Percentiles rank a stretch among this genome's conserved stretches.
These are phyloP conservation scores for Hippoglossus stenolepis DNA, from an alignment of 2,113 vertebrate genomes.

Conservation along the genomic window DNA sequence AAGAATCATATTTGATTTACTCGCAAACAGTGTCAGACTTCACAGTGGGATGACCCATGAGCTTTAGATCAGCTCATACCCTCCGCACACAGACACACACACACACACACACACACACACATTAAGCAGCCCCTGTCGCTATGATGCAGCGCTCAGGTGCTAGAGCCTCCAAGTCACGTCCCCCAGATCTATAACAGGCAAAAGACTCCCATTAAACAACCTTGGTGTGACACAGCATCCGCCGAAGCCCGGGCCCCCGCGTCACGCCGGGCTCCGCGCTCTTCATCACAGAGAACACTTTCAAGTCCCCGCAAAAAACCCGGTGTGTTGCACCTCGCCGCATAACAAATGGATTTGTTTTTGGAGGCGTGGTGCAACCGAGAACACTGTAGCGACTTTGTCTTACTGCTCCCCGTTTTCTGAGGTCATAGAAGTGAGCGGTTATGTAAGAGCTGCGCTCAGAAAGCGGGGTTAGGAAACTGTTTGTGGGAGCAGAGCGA, in stretches of 20 bases:
- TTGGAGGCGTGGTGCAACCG: constrained; percentile 4
- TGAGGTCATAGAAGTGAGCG: constrained; percentile 22
- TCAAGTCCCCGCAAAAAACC: constrained; percentile 5
- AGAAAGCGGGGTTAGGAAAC: constrained; percentile 1
- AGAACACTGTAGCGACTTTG: constrained; percentile 2
- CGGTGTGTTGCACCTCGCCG: neutral
- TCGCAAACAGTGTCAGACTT: constrained; percentile 24
- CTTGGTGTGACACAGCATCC: constrained; percentile 52
- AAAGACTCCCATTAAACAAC: constrained; percentile 63
- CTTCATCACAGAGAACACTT: constrained; percentile 42
- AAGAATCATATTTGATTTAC: constrained; percentile 48
- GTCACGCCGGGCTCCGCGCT: constrained; percentile 27
- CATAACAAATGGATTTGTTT: constrained; percentile 37
- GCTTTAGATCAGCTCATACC: constrained; percentile 18
- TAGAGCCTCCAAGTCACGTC: constrained; percentile 28
- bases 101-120: neutral
- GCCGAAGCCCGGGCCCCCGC: constrained; percentile 23
- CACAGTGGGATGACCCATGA: constrained; percentile 31
- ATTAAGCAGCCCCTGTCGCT: neutral
- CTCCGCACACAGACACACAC: neutral
- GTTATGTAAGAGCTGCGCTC: constrained; percentile 36
- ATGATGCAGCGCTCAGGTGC: constrained; percentile 15
- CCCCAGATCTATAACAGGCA: constrained; percentile 51
- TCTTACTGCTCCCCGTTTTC: constrained; percentile 34
- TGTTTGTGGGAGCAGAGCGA: neutral